Conservation (phyloP, 2,113 vertebrate species). For the Nettapus auritus region DNA sequence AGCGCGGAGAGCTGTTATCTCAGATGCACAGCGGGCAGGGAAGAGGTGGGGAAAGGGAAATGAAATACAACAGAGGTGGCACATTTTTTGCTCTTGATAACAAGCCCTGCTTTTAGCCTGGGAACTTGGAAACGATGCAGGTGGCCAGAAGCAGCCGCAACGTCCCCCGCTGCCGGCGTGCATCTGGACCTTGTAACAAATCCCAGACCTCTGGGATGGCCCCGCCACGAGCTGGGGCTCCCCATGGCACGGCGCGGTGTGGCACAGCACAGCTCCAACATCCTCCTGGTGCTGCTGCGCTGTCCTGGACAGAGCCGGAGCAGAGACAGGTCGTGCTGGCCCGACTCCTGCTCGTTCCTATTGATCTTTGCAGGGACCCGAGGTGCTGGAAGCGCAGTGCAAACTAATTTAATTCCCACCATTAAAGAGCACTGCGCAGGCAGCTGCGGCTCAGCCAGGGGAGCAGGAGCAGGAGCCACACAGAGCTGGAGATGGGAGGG, state of each 20-base stretch:
- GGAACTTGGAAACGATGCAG: constrained; percentile 67
- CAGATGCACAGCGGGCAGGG: constrained; percentile 36
- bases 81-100: constrained; percentile 56
- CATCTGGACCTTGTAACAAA: not conserved
- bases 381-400: not conserved
- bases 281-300: not conserved
- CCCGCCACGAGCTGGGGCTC: accelerated
- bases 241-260: accelerated
- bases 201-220: not conserved
- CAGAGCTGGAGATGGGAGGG: not conserved
- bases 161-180: not conserved
- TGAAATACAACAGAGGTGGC: constrained; percentile 61
- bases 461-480: not conserved
- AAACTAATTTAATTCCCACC: not conserved
- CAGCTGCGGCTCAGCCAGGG: not conserved
- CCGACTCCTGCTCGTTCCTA: not conserved
- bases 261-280: not conserved
- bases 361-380: not conserved
- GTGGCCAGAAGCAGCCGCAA: constrained; percentile 29
- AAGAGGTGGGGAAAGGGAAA: constrained; percentile 71
- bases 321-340: accelerated
- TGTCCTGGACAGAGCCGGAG: accelerated
- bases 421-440: not conserved
- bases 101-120: constrained; percentile 68
- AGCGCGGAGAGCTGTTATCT: constrained; percentile 54